A percentile compares a stretch with the other conserved stretches of the same genome.
These are phyloP conservation scores for Nothobranchius furzeri DNA, from an alignment of 2,113 vertebrate species.

Conservation along the genomic window DNA sequence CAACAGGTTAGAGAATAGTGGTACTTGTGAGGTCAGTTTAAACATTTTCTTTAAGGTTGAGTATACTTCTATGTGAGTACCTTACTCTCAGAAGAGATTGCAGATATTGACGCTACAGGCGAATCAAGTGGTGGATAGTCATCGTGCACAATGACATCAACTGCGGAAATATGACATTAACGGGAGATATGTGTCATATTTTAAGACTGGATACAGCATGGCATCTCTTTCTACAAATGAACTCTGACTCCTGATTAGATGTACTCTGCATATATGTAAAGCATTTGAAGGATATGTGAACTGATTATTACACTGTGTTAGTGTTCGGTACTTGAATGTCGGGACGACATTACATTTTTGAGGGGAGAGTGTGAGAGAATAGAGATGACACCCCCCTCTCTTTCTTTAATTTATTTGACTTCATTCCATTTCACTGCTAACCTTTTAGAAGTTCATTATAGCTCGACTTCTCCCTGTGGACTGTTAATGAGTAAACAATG, in stretches of 20 bases:
- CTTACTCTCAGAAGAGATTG: constrained; percentile 4
- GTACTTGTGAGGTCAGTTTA: neutral
- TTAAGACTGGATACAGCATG: neutral
- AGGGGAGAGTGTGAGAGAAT: neutral
- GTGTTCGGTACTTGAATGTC: neutral
- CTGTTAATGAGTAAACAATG: too few relatives aligned
- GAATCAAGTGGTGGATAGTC: constrained; percentile 1
- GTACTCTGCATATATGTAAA: neutral
- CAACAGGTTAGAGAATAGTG: neutral
- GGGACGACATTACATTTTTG: constrained; percentile 1
- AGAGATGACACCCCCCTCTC: too few relatives aligned
- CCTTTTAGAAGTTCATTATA: too few relatives aligned
- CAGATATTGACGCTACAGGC: neutral
- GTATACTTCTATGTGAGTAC: neutral
- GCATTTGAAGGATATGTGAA: neutral
- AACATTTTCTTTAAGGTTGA: neutral
- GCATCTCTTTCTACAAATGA: neutral
- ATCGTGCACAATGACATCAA: constrained; percentile 1
- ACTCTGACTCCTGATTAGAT: neutral
- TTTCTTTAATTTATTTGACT: too few relatives aligned
- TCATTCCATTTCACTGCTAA: too few relatives aligned
- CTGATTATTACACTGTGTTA: neutral
- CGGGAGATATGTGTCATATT: neutral
- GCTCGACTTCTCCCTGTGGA: too few relatives aligned
- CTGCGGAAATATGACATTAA: neutral